Percentiles rank a stretch among this genome's conserved stretches.
Conservation (phyloP, 2,888 invertebrate species). For the Spisula solida region DNA sequence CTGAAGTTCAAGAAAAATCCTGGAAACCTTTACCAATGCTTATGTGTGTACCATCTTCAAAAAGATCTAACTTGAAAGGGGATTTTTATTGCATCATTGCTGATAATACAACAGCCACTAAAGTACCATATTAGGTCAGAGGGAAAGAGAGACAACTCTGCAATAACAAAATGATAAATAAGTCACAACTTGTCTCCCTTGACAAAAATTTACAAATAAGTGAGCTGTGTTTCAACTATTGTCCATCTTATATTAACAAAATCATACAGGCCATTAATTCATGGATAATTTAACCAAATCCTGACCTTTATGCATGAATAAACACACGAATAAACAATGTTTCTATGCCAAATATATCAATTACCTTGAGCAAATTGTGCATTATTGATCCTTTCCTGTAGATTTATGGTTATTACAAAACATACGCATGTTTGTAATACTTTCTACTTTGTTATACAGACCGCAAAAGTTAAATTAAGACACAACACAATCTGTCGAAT, state of each 20-base stretch:
- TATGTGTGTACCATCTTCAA: background rate
- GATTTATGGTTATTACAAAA: no score
- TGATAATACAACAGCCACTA: background rate
- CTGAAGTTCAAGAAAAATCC: no score
- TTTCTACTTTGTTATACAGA: no score
- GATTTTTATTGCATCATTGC: slow-evolving; percentile 10
- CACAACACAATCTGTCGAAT: no score
- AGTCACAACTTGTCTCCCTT: slow-evolving; percentile 1
- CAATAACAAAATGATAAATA: background rate
- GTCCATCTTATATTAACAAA: no score
- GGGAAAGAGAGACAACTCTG: background rate
- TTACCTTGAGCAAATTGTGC: background rate
- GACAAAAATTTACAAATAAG: background rate
- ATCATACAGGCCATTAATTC: no score
- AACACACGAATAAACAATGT: no score
- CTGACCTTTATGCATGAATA: no score
- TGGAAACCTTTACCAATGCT: background rate
- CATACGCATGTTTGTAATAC: no score
- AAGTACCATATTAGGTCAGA: background rate
- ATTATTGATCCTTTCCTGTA: background rate
- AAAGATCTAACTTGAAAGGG: background rate
- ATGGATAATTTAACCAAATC: no score
- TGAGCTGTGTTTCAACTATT: background rate
- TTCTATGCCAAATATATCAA: no score
- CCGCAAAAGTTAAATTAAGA: background rate